Percentiles rank a stretch among this genome's conserved stretches.
Evolutionary conservation across 2,888 invertebrate genomes (phyloP).

Genomic region (Noctua janthina): DNA sequence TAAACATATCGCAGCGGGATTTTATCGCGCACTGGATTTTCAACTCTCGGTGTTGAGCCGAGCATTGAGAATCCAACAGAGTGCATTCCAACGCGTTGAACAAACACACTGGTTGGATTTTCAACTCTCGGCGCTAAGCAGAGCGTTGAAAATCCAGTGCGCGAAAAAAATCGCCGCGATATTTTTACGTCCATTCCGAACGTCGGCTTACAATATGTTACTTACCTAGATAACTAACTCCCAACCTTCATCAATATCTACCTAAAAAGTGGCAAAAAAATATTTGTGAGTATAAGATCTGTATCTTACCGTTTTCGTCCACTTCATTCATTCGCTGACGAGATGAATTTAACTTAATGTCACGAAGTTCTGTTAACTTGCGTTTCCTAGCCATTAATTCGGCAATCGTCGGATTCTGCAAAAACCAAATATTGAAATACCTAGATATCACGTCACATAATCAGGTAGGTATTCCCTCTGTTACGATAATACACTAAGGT

Average conservation of each 20-base stretch:
- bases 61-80: too few species aligned
- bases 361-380: constrained; percentile 4
- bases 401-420: constrained; percentile 8
- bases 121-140: neutral
- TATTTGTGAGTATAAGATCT: too few species aligned
- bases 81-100: too few species aligned
- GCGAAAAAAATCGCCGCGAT: constrained; percentile 3
- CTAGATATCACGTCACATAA: neutral
- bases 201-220: too few species aligned
- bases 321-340: neutral
- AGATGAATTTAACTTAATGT: constrained; percentile 6
- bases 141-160: constrained; percentile 3
- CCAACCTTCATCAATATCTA: neutral
- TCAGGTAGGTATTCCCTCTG: neutral
- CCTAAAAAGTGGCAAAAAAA: neutral
- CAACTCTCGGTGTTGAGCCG: too few species aligned
- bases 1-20: too few species aligned
- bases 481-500: neutral
- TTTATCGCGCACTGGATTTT: too few species aligned
- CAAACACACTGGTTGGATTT: too few species aligned
- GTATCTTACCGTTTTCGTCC: constrained; percentile 7
- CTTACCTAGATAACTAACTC: neutral
- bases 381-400: constrained; percentile 11
- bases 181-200: too few species aligned
- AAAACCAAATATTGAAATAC: constrained; percentile 7